phyloP scores from a whole-genome alignment of 2,113 vertebrate genomes.

The Odontophorus gujanensis region DNA sequence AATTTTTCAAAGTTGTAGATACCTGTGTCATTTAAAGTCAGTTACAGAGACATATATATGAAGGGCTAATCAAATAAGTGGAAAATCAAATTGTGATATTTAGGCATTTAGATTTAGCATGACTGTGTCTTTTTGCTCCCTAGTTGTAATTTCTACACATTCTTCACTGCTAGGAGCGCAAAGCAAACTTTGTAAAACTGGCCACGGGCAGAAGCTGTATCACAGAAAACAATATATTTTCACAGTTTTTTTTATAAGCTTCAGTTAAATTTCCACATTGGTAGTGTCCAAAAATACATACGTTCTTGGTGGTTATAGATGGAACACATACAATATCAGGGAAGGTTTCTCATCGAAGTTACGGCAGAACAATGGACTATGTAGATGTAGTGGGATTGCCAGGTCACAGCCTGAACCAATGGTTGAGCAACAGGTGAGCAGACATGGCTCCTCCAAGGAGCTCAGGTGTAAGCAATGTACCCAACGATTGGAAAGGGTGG shows the following conservation, averaged over 20 bases:
- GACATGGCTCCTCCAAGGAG: no score
- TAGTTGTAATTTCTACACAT: neutral
- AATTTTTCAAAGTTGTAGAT: neutral
- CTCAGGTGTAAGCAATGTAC: no score
- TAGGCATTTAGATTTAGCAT: neutral
- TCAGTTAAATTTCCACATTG: neutral
- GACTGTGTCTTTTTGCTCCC: neutral
- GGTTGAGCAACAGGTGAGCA: no score
- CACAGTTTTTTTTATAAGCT: neutral
- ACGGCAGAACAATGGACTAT: no score
- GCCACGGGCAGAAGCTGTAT: neutral
- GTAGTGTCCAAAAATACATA: neutral
- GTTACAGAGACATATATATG: neutral
- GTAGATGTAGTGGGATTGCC: no score
- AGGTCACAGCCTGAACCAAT: no score
- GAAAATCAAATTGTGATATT: neutral
- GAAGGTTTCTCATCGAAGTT: neutral
- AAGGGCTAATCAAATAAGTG: neutral
- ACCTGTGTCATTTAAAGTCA: neutral
- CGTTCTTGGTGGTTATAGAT: neutral
- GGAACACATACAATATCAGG: neutral
- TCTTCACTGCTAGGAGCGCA: neutral
- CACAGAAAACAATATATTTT: neutral
- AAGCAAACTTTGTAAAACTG: neutral
- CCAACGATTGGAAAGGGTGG: no score